Percentiles rank a stretch among this genome's conserved stretches.
These are phyloP conservation scores for Champsocephalus esox DNA, from an alignment of 2,797 vertebrate species.

Conservation along the genomic window DNA sequence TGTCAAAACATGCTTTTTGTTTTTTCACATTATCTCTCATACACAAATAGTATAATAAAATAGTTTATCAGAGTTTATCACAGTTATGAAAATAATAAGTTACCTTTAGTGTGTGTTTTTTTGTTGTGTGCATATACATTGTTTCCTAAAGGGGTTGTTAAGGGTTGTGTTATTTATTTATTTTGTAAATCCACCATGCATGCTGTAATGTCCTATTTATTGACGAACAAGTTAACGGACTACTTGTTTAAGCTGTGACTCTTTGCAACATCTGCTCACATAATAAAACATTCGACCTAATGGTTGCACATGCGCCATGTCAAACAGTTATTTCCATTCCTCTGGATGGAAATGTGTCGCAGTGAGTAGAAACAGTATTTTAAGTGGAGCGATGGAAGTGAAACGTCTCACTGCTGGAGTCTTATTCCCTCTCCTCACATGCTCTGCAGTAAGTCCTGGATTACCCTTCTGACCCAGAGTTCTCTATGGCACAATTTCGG, in stretches of 20 bases:
- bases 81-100: no score
- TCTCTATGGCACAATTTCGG: slow-evolving; percentile 27
- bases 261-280: not conserved
- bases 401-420: slow-evolving; percentile 7
- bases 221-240: not conserved
- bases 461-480: slow-evolving; percentile 54
- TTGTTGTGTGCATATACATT: no score
- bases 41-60: no score
- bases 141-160: no score
- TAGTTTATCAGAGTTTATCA: no score
- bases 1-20: no score
- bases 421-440: slow-evolving; percentile 41
- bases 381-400: not conserved
- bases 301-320: not conserved
- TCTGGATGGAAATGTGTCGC: not conserved
- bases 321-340: not conserved
- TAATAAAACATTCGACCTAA: not conserved
- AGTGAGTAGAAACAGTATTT: not conserved
- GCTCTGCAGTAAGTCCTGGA: slow-evolving; percentile 47
- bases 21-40: no score
- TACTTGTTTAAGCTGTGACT: not conserved
- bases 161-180: no score
- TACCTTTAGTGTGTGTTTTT: no score
- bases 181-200: no score
- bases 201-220: not conserved